Base-by-base conservation (phyloP, 2,888 invertebrate genomes). In the Ferdinandea cuprea region DNA sequence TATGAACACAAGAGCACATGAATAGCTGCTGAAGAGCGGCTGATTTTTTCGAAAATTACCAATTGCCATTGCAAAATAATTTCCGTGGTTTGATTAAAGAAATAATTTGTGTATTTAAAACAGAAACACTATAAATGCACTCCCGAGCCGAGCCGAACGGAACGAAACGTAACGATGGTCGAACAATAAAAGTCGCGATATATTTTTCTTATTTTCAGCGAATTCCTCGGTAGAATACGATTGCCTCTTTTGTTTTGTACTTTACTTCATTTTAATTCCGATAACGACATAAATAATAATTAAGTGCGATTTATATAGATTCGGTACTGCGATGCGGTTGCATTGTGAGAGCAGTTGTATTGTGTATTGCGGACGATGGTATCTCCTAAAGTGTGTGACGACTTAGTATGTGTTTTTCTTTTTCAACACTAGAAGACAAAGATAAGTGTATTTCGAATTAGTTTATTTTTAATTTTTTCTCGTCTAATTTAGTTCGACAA, bases 281-380 rank as follows among this genome's bases (percentile, higher is more conserved):
- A 78, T 78, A 83, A 83, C 78, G 68, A 73, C 37, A 78, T 68
- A 68, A 71, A 63, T 65, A 59, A 50, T 50, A 30, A 78, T 78
- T 61, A 68, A 73, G 68, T 69, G 68, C 83, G 81, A 77, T 71
- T 71, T 71, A 83, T 73, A 78, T 73, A 56, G 61, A 66, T 52
- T 73, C 61, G 37, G 61, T 63, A 78, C 58, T 77, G 63, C 78
- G 78, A 83, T 56, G 83, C 68, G 77, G 72, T 63, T 78, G 77
- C 77, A 83, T 73, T 78, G 58, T 72, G 40, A 37, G 73, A 13
- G 54, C 54, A 44, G 17, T 44, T 44, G 44, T 44, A 44, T 44
- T 44, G 44, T 44, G 30, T 50, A n/a, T 44, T 17, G 17, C 44
- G 9, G 9, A 19, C 44, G 44, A 44, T 8, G 44, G 17, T 63